These are phyloP conservation scores for Scaptomyza montana DNA, from an alignment of 1,140 invertebrate genomes.

Conservation along the genomic window DNA sequence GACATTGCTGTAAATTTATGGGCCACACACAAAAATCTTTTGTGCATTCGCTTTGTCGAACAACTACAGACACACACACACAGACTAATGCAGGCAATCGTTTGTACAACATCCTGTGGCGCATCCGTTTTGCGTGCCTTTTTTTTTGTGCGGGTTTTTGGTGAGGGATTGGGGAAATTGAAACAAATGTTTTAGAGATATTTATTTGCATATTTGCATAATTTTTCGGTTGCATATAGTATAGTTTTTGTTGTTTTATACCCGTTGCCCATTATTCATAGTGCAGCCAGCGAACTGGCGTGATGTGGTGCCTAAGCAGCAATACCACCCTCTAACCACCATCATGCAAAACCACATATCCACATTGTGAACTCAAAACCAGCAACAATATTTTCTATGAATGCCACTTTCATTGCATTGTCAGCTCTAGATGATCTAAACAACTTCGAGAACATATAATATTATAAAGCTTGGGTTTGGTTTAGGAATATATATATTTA, in stretches of 20 bases:
- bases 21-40: slow-evolving; percentile 60
- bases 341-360: background rate
- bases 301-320: background rate
- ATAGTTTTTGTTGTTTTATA: slow-evolving; percentile 67
- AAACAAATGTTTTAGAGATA: slow-evolving; percentile 81
- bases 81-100: slow-evolving; percentile 46
- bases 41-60: slow-evolving; percentile 45
- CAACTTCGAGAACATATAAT: too few relatives aligned
- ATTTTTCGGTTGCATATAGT: slow-evolving; percentile 57
- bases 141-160: background rate
- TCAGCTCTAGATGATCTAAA: too few relatives aligned
- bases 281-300: slow-evolving; percentile 29
- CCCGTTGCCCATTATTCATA: slow-evolving; percentile 68
- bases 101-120: slow-evolving; percentile 57
- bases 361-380: too few relatives aligned
- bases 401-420: too few relatives aligned
- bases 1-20: slow-evolving; percentile 74
- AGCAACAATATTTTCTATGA: too few relatives aligned
- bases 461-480: too few relatives aligned
- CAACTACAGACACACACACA: slow-evolving; percentile 19
- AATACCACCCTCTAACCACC: background rate
- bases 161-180: slow-evolving; percentile 50
- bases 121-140: slow-evolving; percentile 36
- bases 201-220: slow-evolving; percentile 80
- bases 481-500: too few relatives aligned